Evolutionary conservation across 2,113 vertebrate species (phyloP).

Genomic region (Rhizomys pruinosus): DNA sequence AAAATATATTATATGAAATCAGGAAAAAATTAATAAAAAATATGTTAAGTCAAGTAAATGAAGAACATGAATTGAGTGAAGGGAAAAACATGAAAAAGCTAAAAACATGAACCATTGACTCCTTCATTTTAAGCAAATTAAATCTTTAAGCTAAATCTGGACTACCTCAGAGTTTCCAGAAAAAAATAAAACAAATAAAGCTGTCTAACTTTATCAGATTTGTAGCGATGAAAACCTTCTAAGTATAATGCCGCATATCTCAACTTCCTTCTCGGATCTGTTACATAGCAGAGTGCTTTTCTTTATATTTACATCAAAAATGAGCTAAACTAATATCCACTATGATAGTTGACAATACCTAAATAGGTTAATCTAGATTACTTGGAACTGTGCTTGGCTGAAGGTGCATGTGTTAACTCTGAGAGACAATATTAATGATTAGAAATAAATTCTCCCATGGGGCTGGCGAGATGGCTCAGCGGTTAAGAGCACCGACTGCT

Average conservation of each 20-base stretch:
- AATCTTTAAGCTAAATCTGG: conserved; percentile 29
- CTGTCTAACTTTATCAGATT: conserved; percentile 19
- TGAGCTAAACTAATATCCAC: neutral
- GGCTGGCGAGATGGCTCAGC: too few relatives aligned
- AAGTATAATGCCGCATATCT: neutral
- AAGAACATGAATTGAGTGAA: too few relatives aligned
- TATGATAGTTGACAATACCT: neutral
- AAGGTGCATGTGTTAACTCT: fast-evolving
- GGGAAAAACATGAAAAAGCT: too few relatives aligned
- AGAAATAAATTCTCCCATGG: neutral
- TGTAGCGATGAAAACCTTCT: neutral
- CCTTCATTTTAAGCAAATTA: conserved; percentile 18
- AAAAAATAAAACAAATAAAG: neutral
- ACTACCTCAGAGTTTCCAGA: neutral
- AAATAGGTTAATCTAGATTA: neutral
- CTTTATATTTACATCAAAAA: neutral
- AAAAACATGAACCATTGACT: neutral
- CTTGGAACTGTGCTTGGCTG: fast-evolving
- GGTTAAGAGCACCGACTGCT: too few relatives aligned
- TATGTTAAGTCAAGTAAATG: too few relatives aligned
- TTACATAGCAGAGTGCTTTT: neutral
- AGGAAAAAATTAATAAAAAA: too few relatives aligned
- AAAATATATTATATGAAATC: too few relatives aligned
- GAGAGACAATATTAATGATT: neutral
- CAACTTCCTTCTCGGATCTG: neutral